Evolutionary conservation across 2,888 invertebrate species (phyloP), one percentile per base, ranked within the genome.

Genomic region (Dendrolimus houi): DNA sequence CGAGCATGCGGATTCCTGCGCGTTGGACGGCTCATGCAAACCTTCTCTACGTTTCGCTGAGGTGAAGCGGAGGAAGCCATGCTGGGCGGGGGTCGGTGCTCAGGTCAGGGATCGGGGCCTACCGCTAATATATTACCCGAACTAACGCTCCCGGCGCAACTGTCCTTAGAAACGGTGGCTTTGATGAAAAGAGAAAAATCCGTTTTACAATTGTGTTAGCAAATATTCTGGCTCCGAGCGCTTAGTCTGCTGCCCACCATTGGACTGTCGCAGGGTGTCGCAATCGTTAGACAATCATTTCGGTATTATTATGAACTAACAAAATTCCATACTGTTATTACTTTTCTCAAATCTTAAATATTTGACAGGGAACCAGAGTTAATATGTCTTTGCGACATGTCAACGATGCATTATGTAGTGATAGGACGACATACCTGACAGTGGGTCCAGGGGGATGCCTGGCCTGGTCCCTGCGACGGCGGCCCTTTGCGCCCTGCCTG

Each of bases 141-240:
- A 65, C 66, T 64, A 66, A 64, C 60, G 62, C 65, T 76, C 71
- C 74, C 59, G 64, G 68, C 64, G 70, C 67, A 69, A 69, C 69
- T 69, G 67, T 63, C 76, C 76, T 84, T 77, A 87, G 79, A 85
- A 87, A 71, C 86, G 86, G 79, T 87, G 85, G 83, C 86, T 87
- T 85, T 68, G 60, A 65, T 58, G 76, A 70, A 74, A 83, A 83
- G 67, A 82, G 69, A 79, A 77, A 75, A 77, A 66, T 62, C 60
- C 64, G 58, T 59, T 74, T 69, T 63, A 69, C 60, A 60, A 60
- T 60, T 47, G 17, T 58, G 57, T 40, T n/a, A 53, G 14, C 9
- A 52, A 9, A 53, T 7, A 40, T 17, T 9, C 29, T 8, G 29
- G 55, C 8, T 53, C 17, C 41, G 13, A 40, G 9, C n/a, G 54